Conservation (phyloP, 1,140 invertebrate genomes). For the Nymphalis io region DNA sequence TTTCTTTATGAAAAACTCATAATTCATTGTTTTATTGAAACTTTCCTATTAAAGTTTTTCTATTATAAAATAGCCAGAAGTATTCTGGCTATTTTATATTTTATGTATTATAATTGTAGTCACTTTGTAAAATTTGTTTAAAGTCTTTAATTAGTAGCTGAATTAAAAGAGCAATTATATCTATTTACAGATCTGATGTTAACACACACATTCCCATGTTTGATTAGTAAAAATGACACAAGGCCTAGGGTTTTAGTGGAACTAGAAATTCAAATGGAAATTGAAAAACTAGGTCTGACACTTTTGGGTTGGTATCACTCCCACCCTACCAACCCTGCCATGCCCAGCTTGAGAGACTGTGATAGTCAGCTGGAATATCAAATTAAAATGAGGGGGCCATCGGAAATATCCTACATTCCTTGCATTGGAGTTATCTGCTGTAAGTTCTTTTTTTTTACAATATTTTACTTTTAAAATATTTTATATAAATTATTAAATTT, state of each 20-base stretch:
- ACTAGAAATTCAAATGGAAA: constrained; percentile 89
- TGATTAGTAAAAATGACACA: constrained; percentile 89
- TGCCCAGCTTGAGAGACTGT: constrained; percentile 94
- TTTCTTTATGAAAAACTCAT: too few species aligned
- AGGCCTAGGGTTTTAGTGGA: constrained; percentile 87
- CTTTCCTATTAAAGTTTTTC: too few species aligned
- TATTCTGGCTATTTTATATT: too few species aligned
- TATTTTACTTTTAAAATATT: not conserved
- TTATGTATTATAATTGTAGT: too few species aligned
- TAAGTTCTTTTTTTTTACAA: constrained; percentile 66
- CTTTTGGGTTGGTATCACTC: constrained; percentile 98
- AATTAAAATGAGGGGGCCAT: constrained; percentile 94
- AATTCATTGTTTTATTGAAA: too few species aligned
- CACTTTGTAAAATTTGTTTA: too few species aligned
- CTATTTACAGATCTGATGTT: constrained; percentile 88
- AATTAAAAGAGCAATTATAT: not conserved
- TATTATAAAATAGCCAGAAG: too few species aligned
- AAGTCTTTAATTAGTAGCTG: not conserved
- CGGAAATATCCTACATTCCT: constrained; percentile 94
- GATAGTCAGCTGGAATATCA: constrained; percentile 97
- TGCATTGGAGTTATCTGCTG: constrained; percentile 96
- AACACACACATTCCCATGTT: constrained; percentile 93
- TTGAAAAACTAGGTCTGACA: constrained; percentile 90
- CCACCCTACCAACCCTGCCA: constrained; percentile 93
- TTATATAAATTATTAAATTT: constrained; percentile 22